Conservation (phyloP, 2,113 vertebrate genomes). For the Mystacornis crossleyi region DNA sequence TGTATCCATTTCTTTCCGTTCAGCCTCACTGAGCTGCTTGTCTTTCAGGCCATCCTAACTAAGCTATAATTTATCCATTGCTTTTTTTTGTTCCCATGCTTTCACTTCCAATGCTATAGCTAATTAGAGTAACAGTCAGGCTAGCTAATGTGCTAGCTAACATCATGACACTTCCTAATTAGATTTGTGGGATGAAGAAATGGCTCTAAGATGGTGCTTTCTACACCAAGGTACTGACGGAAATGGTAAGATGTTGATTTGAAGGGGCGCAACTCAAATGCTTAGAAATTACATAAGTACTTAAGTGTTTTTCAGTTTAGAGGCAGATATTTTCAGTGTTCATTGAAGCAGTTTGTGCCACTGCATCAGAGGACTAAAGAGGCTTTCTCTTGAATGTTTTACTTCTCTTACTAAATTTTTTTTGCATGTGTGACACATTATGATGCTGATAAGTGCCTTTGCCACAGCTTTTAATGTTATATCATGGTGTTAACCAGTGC, state of each 20-base stretch:
- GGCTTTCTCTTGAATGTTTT: background rate
- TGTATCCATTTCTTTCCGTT: background rate
- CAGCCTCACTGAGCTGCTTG: background rate
- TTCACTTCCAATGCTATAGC: background rate
- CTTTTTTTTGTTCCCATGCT: slow-evolving; percentile 20
- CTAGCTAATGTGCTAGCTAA: background rate
- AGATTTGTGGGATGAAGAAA: slow-evolving; percentile 4
- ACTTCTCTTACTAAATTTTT: background rate
- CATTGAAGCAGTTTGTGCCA: background rate
- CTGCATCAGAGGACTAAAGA: background rate
- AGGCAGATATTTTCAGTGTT: background rate
- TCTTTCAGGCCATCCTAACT: background rate
- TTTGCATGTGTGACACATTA: background rate
- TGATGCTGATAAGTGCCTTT: background rate
- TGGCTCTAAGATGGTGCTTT: background rate
- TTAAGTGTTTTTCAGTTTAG: background rate
- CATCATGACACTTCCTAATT: slow-evolving; percentile 28
- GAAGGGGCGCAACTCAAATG: background rate
- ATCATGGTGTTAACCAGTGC: background rate
- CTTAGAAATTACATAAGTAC: background rate
- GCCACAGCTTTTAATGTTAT: background rate
- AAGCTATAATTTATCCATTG: slow-evolving; percentile 37
- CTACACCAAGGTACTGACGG: background rate
- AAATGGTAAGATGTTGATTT: background rate
- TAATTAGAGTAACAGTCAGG: slow-evolving; percentile 4